Evolutionary conservation across 2,797 vertebrate genomes (phyloP), one percentile per base, ranked within the genome.

Genomic region (Eutrigla gurnardus): DNA sequence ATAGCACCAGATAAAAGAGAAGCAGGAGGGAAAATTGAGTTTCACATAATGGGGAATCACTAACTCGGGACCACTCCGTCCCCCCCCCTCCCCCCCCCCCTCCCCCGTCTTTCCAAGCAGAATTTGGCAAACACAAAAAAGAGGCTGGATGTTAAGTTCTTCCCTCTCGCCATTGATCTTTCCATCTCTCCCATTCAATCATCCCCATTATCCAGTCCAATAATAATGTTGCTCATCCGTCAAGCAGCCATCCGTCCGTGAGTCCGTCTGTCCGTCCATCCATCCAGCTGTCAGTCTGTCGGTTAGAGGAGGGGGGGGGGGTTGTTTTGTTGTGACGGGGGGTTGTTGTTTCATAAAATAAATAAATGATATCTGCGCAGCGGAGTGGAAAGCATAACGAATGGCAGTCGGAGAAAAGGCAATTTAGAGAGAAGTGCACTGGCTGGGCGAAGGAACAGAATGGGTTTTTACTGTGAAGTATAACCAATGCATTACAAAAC

Each of bases 401-500:
- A 95, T 93, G 90, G 90, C 88, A 88, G 89, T 86, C 88, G 92
- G 89, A 93, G 91, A 92, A 92, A 94, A 93, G 92, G 91, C 87
- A 93, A 93, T 95, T 93, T 94, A 89, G 87, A 90, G 89, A 86
- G 88, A 93, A 90, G 91, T 92, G 91, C 89, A 85, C 79, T 77
- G 84, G 89, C 89, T 93, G 91, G 25, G 87, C 82, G 86, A 86
- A 92, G 90, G 88, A 93, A 89, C 87, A 88, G 87, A 93, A 93
- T 93, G 88, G 89, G 85, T 92, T 93, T 93, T 93, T 91, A 93
- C 88, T 93, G 91, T 93, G 92, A 93, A 94, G 93, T 94, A 93
- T 94, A 94, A 93, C 94, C 92, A 93, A 95, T 94, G 93, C 94
- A 95, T 94, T 94, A 95, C 92, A 91, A 93, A 94, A 93, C 91